Conservation (phyloP, 37 sponge, comb jelly and placozoan genomes). For the Spongilla lacustris region DNA sequence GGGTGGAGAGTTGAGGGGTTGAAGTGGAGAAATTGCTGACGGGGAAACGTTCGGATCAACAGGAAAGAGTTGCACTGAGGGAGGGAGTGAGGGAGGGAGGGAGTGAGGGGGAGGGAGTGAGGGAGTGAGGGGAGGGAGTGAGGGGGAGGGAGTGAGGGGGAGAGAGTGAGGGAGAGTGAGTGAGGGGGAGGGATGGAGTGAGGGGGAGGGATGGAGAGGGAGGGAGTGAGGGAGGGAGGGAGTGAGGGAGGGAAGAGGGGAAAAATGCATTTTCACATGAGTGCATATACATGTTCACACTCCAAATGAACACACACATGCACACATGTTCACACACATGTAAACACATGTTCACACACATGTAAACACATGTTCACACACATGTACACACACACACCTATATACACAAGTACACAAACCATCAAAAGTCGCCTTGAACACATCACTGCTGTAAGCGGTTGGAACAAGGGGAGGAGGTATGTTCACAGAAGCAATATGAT, state of each 20-base stretch:
- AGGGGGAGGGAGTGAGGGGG: too few relatives aligned
- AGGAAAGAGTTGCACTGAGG: background rate
- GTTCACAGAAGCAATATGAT: background rate
- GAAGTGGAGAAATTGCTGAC: background rate
- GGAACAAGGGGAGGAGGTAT: background rate
- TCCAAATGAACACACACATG: background rate
- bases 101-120: too few relatives aligned
- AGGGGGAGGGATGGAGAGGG: too few relatives aligned
- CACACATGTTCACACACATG: background rate
- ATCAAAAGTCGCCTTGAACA: background rate
- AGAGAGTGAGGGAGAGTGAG: too few relatives aligned
- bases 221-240: too few relatives aligned
- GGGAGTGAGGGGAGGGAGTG: too few relatives aligned
- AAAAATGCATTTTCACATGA: too few relatives aligned
- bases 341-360: background rate
- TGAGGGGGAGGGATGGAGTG: too few relatives aligned
- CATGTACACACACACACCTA: background rate
- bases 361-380: background rate
- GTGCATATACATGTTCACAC: background rate
- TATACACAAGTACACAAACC: background rate
- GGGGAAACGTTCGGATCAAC: background rate
- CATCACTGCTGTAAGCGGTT: background rate
- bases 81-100: background rate
- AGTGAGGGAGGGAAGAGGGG: too few relatives aligned
- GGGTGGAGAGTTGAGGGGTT: background rate